Evolutionary conservation across 1,140 invertebrate species (phyloP).

Genomic region (Lepidotrigona ventralis): DNA sequence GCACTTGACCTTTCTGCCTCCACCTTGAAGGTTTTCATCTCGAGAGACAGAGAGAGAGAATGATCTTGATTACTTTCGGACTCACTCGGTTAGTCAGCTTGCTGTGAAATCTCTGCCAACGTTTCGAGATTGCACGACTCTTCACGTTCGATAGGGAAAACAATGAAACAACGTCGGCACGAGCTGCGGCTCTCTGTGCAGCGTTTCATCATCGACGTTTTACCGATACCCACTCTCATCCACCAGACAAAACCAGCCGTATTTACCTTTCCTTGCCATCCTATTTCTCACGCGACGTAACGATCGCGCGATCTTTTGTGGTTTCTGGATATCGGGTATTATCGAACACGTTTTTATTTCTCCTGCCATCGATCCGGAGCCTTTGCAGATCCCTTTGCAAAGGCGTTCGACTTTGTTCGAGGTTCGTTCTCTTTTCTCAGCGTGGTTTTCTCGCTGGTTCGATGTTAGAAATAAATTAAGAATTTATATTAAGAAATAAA

Average conservation of each 20-base stretch:
- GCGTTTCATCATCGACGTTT: too few species aligned
- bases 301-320: slow-evolving; percentile 31
- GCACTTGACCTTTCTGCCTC: slow-evolving; percentile 38
- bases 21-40: slow-evolving; percentile 21
- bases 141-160: not conserved
- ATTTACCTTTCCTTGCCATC: slow-evolving; percentile 16
- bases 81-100: not conserved
- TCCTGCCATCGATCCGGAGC: not conserved
- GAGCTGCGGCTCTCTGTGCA: too few species aligned
- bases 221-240: too few species aligned
- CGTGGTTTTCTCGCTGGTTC: too few species aligned
- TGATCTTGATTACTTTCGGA: slow-evolving; percentile 37
- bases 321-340: slow-evolving; percentile 11
- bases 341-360: slow-evolving; percentile 6
- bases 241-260: not conserved
- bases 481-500: too few species aligned
- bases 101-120: not conserved
- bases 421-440: not conserved
- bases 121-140: slow-evolving; percentile 1
- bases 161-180: not conserved
- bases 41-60: not conserved
- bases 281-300: slow-evolving; percentile 12
- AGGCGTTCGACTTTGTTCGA: not conserved
- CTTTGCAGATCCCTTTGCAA: too few species aligned
- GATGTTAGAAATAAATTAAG: too few species aligned